Base-by-base conservation (phyloP, 2,888 invertebrate species). In the Drosophila affinis region DNA sequence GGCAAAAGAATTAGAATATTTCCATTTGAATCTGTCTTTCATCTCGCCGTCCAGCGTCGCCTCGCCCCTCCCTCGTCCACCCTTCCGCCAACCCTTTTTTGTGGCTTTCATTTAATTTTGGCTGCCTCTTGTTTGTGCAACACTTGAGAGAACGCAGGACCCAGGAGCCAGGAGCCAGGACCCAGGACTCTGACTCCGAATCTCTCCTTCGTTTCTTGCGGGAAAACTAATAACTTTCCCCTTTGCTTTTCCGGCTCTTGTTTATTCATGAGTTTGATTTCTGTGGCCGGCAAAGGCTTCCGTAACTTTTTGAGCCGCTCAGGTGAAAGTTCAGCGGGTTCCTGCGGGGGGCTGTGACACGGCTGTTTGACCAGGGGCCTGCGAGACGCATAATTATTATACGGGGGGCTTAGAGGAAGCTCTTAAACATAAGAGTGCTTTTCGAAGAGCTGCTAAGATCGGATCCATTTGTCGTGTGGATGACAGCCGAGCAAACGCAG, bases 211-310 rank as follows among this genome's bases (percentile, higher is more conserved):
- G 14, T 5, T 7, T 2, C 14, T n/a, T 39, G 14, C 14, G 62
- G 61, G 64, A 27, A 85, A 89, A 89, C 83, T 89, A 88, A 90
- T 83, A 90, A 85, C 78, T 81, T 81, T 87, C 87, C 79, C 72
- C 68, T 82, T 79, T 67, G 74, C 75, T 75, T 83, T 78, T 78
- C 64, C 72, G 78, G 75, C 62, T 76, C 81, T 86, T 88, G 88
- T 83, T 89, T 88, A 89, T 89, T 87, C 88, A 90, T 89, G 84
- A 89, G 84, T 79, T 86, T 88, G 85, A 88, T 88, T 85, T 79
- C 71, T 78, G 60, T 58, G 48, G 65, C 55, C 46, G 45, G 51
- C 57, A 54, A 71, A 78, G 78, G 76, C 79, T 79, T 72, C 73
- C 60, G 76, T 62, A 84, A 80, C 79, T 79, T 81, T 79, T 72